Evolutionary conservation across 1,140 invertebrate species (phyloP), one percentile per base, ranked within the genome.

Genomic region (Macrobrachium nipponense): DNA sequence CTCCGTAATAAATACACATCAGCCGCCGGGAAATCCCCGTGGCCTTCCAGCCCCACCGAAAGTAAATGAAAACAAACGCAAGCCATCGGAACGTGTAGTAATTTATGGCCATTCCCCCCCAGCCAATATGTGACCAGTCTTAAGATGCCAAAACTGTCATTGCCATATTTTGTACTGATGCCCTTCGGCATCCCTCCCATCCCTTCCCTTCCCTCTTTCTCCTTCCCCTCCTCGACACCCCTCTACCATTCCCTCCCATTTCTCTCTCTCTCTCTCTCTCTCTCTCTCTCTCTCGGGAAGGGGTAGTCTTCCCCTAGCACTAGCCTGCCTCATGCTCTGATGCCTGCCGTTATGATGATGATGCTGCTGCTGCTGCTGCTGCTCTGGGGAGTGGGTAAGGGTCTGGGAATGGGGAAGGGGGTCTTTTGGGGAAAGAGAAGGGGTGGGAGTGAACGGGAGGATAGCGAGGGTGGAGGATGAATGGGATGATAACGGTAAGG

Each of bases 51-150:
- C 43, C 68, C 23, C 51, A 62, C 43, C 83, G 83, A 73, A 86
- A 86, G 66, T 66, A 72, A 80, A 73, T 86, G 83, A 72, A 80
- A 86, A 86, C 83, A 79, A 80, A 86, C 83, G 83, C 60, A 81
- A 62, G 43, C 60, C 86, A 78, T 81, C 75, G 86, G 68, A 62
- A 82, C 44, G 62, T 43, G 23, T 78, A 11, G 81, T 87, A 87
- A 87, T 87, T 87, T 87, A 87, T 87, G 86, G 86, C 80, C 64
- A 83, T 75, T 66, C 80, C 79, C 86, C 80, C 80, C 60, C 58
- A 87, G 76, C 86, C 86, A 82, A 87, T 87, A 87, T 87, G 80
- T 87, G 86, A 87, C 86, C 86, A 87, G 86, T 82, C 86, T 79
- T 80, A 83, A 87, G 86, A 87, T 87, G 86, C 86, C 81, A 79